phyloP scores from a whole-genome alignment of 2,888 invertebrate species.

The Himalopsyche tibetana region DNA sequence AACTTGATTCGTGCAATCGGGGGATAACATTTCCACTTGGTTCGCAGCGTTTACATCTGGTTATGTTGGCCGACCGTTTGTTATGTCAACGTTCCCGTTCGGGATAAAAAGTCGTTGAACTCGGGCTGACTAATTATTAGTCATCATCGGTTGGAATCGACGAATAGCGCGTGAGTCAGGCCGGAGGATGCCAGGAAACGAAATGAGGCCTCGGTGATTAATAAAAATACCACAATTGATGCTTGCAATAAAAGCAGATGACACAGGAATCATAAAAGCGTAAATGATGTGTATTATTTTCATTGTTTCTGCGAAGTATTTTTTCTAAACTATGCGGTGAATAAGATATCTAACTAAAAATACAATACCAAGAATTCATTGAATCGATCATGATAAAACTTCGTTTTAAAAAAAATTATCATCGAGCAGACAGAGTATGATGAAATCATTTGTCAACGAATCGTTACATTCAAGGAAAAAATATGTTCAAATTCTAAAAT shows the following conservation, averaged over 20 bases:
- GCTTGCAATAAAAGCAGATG: neutral
- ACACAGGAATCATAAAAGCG: neutral
- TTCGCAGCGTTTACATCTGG: conserved; percentile 8
- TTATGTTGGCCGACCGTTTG: conserved; percentile 34
- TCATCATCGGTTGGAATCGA: neutral
- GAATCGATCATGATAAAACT: too few relatives aligned
- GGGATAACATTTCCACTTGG: conserved; percentile 39
- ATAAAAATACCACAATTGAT: neutral
- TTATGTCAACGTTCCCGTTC: conserved; percentile 19
- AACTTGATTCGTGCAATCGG: conserved; percentile 58
- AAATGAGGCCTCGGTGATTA: conserved; percentile 14
- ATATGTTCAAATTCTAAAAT: too few relatives aligned
- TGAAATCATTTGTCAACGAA: too few relatives aligned
- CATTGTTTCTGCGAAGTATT: too few relatives aligned
- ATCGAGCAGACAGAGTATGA: too few relatives aligned
- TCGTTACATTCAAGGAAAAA: too few relatives aligned
- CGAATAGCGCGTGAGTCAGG: neutral
- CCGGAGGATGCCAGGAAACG: neutral
- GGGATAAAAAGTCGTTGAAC: conserved; percentile 15
- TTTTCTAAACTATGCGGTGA: too few relatives aligned
- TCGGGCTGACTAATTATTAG: neutral
- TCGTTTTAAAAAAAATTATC: too few relatives aligned
- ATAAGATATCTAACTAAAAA: too few relatives aligned
- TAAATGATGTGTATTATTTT: too few relatives aligned
- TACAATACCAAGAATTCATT: too few relatives aligned